phyloP scores from a whole-genome alignment of 2,888 invertebrate genomes.

The Epiblema foenella region DNA sequence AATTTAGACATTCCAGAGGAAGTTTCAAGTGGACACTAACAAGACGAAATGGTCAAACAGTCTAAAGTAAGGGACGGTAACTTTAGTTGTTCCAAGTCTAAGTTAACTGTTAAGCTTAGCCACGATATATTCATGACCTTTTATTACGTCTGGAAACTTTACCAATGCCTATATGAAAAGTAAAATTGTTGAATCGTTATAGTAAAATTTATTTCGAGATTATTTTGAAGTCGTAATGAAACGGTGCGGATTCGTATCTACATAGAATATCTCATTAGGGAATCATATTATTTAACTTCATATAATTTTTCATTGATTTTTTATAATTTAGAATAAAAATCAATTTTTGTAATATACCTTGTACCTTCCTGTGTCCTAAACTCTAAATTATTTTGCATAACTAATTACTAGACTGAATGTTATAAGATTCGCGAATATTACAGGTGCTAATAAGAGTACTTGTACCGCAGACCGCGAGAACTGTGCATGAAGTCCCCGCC shows the following conservation, averaged over 20 bases:
- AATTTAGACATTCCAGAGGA: constrained; percentile 42
- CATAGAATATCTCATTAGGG: constrained; percentile 37
- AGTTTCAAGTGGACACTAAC: constrained; percentile 45
- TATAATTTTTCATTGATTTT: constrained; percentile 15
- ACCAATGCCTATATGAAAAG: not conserved
- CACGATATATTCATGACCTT: constrained; percentile 10
- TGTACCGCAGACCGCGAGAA: constrained; percentile 48
- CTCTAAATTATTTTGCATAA: too few species aligned
- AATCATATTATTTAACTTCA: constrained; percentile 32
- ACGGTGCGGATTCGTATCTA: constrained; percentile 26
- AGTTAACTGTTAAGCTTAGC: constrained; percentile 18
- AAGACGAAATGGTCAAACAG: constrained; percentile 34
- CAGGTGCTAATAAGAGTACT: not conserved
- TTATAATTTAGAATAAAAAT: not conserved
- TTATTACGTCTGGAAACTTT: constrained; percentile 18
- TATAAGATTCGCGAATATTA: too few species aligned
- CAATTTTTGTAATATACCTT: not conserved
- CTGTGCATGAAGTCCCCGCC: constrained; percentile 61
- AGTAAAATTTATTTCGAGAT: constrained; percentile 42
- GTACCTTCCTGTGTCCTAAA: not conserved
- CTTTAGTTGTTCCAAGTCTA: constrained; percentile 6
- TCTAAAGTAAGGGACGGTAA: constrained; percentile 9
- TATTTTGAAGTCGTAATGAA: constrained; percentile 40
- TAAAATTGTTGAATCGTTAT: too few species aligned
- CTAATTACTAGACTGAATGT: too few species aligned